These are phyloP conservation scores for Hystrix cristata DNA, from an alignment of 2,113 vertebrate species.

Conservation along the genomic window DNA sequence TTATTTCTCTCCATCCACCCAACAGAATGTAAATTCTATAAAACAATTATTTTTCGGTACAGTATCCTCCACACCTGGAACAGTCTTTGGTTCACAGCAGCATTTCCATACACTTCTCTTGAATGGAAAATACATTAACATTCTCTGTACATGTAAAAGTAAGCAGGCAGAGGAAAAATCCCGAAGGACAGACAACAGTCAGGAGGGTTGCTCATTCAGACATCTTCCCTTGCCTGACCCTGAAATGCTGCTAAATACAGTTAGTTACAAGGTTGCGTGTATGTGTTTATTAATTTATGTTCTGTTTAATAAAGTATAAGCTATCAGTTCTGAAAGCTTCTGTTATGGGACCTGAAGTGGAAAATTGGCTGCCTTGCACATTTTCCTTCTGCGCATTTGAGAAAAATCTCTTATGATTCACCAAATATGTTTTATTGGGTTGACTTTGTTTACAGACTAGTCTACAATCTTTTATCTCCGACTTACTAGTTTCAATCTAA, in stretches of 20 bases:
- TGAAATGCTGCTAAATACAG: slow-evolving; percentile 63
- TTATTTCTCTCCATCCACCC: not conserved
- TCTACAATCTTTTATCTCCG: not conserved
- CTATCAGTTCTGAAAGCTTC: slow-evolving; percentile 69
- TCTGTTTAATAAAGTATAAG: slow-evolving; percentile 77
- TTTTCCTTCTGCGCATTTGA: slow-evolving; percentile 44
- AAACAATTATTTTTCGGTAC: not conserved
- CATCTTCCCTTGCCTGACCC: not conserved
- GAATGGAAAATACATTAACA: not conserved
- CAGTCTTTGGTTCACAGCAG: not conserved
- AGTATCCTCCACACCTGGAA: not conserved
- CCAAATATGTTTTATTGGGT: not conserved
- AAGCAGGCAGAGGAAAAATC: not conserved
- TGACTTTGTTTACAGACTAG: slow-evolving; percentile 28
- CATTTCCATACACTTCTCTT: not conserved
- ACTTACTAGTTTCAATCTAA: not conserved
- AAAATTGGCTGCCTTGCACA: slow-evolving; percentile 69
- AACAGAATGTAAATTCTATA: not conserved
- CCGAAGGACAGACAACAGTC: not conserved
- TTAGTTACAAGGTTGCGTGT: slow-evolving; percentile 22
- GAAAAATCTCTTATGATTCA: slow-evolving; percentile 52
- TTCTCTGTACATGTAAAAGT: not conserved
- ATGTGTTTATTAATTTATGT: slow-evolving; percentile 72
- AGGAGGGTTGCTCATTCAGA: slow-evolving; percentile 2
- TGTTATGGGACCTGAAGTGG: slow-evolving; percentile 22